Evolutionary conservation across 1,140 invertebrate species (phyloP).

Genomic region (Nomia melanderi): DNA sequence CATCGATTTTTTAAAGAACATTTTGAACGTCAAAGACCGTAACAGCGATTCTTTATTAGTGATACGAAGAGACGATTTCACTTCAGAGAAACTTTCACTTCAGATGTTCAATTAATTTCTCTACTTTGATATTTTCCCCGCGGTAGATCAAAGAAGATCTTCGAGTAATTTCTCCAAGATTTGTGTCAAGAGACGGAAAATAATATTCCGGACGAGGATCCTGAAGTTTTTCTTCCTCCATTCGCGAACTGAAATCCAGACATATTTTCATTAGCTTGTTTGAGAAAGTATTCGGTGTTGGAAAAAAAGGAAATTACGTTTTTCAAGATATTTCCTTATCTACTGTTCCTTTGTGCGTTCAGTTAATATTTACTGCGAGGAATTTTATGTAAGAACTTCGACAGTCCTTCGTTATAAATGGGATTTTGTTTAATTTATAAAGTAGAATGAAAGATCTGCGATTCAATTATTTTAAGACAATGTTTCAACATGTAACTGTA

Average conservation of each 20-base stretch:
- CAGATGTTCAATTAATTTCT: not conserved
- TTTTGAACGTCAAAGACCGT: not conserved
- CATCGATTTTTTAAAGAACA: not conserved
- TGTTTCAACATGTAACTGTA: too few species aligned
- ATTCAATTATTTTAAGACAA: too few species aligned
- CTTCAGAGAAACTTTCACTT: not conserved
- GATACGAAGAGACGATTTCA: not conserved
- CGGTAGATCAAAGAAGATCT: not conserved
- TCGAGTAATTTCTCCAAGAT: not conserved
- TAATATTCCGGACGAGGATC: slow-evolving; percentile 6
- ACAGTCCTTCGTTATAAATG: too few species aligned
- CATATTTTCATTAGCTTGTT: not conserved
- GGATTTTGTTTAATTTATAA: too few species aligned
- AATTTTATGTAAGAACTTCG: not conserved
- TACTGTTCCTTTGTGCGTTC: not conserved
- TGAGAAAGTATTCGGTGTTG: not conserved
- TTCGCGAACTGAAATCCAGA: not conserved
- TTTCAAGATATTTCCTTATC: not conserved
- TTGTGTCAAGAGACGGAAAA: not conserved
- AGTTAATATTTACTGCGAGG: not conserved
- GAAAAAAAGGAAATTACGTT: not conserved
- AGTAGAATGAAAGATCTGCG: too few species aligned
- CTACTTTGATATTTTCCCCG: not conserved
- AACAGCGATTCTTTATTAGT: too few species aligned
- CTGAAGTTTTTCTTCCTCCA: not conserved